phyloP scores from a whole-genome alignment of 2,113 vertebrate genomes.

The Cyrtonyx montezumae region DNA sequence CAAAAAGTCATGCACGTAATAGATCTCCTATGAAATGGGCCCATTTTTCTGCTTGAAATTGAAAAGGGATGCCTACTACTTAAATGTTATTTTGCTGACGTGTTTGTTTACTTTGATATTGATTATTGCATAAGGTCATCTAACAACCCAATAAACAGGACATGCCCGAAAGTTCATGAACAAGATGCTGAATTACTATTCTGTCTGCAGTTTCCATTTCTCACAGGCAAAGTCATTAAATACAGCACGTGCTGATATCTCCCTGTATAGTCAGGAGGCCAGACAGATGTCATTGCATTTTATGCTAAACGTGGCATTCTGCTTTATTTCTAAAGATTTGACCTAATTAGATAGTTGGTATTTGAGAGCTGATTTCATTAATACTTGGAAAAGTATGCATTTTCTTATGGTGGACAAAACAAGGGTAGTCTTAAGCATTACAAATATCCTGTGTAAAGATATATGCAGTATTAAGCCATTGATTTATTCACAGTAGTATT shows the following conservation, averaged over 20 bases:
- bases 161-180: not conserved
- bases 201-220: not conserved
- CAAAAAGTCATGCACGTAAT: not conserved
- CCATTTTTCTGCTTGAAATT: not conserved
- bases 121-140: not conserved
- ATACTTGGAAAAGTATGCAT: slow-evolving; percentile 25
- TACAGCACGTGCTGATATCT: not conserved
- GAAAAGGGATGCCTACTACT: not conserved
- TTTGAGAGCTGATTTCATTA: slow-evolving; percentile 28
- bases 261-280: not conserved
- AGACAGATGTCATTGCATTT: not conserved
- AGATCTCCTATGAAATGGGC: not conserved
- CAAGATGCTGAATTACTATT: not conserved
- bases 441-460: not conserved
- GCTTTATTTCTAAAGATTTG: not conserved
- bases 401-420: not conserved
- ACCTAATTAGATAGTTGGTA: slow-evolving; percentile 21
- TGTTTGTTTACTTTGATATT: not conserved
- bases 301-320: not conserved
- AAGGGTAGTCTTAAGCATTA: not conserved
- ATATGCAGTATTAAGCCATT: not conserved
- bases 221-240: not conserved
- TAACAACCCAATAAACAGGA: not conserved
- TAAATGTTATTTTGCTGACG: not conserved
- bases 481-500: slow-evolving; percentile 22